These are phyloP conservation scores for Rhadinocentrus ornatus DNA, from an alignment of 2,797 vertebrate genomes.

Conservation along the genomic window DNA sequence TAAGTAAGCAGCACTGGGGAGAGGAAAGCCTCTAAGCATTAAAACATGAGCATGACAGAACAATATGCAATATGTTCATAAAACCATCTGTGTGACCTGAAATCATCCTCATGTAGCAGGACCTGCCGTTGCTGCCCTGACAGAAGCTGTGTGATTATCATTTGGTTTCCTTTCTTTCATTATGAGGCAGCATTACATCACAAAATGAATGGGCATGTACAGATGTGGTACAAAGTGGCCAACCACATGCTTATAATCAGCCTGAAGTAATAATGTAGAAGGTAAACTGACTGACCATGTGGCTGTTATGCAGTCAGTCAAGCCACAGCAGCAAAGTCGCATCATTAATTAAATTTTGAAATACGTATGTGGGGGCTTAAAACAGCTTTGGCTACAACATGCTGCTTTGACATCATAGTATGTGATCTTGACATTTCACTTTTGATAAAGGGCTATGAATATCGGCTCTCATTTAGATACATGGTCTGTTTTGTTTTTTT, in stretches of 20 bases:
- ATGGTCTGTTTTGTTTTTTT: neutral
- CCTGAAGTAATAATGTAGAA: slow-evolving; percentile 34
- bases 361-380: neutral
- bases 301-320: slow-evolving; percentile 46
- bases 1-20: neutral
- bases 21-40: slow-evolving; percentile 15
- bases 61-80: slow-evolving; percentile 11
- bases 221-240: slow-evolving; percentile 62
- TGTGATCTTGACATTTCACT: neutral
- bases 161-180: slow-evolving; percentile 49
- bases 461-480: neutral
- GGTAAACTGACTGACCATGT: slow-evolving; percentile 51
- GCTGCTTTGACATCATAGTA: neutral
- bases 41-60: slow-evolving; percentile 16
- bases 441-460: neutral
- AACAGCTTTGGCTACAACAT: neutral
- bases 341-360: slow-evolving; percentile 15
- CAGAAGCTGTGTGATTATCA: slow-evolving; percentile 56
- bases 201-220: slow-evolving; percentile 41
- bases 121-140: slow-evolving; percentile 16
- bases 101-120: slow-evolving; percentile 20
- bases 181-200: slow-evolving; percentile 66
- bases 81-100: slow-evolving; percentile 53
- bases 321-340: slow-evolving; percentile 8
- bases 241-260: slow-evolving; percentile 32